A percentile compares a stretch with the other conserved stretches of the same genome.
These are phyloP conservation scores for Sardinella longiceps DNA, from an alignment of 2,797 vertebrate species.

Conservation along the genomic window DNA sequence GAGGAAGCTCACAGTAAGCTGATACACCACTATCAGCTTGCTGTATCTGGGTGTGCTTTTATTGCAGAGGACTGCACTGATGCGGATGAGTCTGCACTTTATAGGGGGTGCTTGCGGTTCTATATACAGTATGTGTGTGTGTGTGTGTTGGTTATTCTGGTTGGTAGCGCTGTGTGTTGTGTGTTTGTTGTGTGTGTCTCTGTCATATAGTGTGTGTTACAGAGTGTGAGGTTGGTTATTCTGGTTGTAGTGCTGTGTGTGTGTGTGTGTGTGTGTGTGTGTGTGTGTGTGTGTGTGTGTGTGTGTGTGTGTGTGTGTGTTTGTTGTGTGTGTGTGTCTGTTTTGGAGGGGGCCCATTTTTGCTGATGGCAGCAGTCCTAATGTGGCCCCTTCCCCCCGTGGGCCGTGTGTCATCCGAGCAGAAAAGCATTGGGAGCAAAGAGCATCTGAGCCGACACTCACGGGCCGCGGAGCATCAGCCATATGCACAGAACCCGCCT, in stretches of 20 bases:
- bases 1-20: conserved; percentile 8
- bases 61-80: neutral
- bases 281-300: too few relatives aligned
- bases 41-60: conserved; percentile 5
- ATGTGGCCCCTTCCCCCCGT: neutral
- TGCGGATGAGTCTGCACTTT: neutral
- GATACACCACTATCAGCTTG: conserved; percentile 32
- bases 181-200: neutral
- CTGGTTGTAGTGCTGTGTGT: too few relatives aligned
- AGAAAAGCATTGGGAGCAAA: neutral
- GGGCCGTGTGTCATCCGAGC: neutral
- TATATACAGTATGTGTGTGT: conserved; percentile 10
- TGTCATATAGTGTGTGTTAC: neutral
- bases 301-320: too few relatives aligned
- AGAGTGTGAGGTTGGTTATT: too few relatives aligned
- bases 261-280: too few relatives aligned
- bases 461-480: conserved; percentile 3
- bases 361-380: conserved; percentile 9
- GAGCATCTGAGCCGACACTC: neutral
- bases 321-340: conserved; percentile 3
- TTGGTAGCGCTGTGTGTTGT: too few relatives aligned
- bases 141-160: too few relatives aligned
- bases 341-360: conserved; percentile 15
- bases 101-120: neutral
- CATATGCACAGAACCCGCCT: conserved; percentile 22